A percentile compares a stretch with the other conserved stretches of the same genome.
These are phyloP conservation scores for Heliconius hortense DNA, from an alignment of 2,888 invertebrate species.

Conservation along the genomic window DNA sequence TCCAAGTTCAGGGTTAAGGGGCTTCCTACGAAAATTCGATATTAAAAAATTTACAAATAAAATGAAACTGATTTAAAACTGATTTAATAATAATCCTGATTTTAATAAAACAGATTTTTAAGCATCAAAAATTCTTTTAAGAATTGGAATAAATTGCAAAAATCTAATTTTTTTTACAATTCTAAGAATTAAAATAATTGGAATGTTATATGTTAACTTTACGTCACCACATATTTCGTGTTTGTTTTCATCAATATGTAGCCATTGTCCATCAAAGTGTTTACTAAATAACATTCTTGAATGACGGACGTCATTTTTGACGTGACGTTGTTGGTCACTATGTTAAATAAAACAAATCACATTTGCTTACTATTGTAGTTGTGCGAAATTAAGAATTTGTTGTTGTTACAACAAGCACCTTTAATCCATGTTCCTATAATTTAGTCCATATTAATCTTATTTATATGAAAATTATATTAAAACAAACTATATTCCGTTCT, in stretches of 20 bases:
- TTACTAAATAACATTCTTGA: slow-evolving; percentile 60
- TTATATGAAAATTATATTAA: too few relatives aligned
- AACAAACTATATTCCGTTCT: too few relatives aligned
- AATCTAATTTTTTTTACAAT: not conserved
- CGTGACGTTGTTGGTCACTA: slow-evolving; percentile 48
- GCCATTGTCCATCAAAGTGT: slow-evolving; percentile 60
- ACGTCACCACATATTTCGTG: slow-evolving; percentile 41
- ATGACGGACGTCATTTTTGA: slow-evolving; percentile 56
- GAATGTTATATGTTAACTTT: slow-evolving; percentile 1
- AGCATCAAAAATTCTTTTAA: not conserved
- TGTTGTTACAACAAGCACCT: too few relatives aligned
- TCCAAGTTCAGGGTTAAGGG: too few relatives aligned
- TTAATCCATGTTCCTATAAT: too few relatives aligned
- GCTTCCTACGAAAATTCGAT: too few relatives aligned
- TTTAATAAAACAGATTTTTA: not conserved
- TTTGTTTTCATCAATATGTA: slow-evolving; percentile 61
- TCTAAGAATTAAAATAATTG: not conserved
- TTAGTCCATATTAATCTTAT: too few relatives aligned
- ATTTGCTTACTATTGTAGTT: not conserved
- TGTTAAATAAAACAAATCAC: not conserved
- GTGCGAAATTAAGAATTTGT: too few relatives aligned
- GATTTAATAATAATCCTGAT: too few relatives aligned
- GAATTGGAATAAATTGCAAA: not conserved
- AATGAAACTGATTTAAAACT: too few relatives aligned
- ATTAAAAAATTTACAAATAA: too few relatives aligned